phyloP scores from a whole-genome alignment of 1,140 invertebrate species.

The Cepaea nemoralis region DNA sequence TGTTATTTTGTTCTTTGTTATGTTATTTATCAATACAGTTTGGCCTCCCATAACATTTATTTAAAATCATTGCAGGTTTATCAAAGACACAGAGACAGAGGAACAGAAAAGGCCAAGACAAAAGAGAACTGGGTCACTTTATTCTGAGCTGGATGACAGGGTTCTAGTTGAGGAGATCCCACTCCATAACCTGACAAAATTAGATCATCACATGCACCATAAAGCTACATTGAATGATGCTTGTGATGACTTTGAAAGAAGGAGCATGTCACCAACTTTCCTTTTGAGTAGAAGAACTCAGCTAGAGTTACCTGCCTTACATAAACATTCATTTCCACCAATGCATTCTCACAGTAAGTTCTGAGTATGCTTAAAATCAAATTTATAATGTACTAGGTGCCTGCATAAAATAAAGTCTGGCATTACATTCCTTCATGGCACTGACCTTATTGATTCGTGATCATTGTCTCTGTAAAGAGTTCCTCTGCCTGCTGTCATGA shows the following conservation, averaged over 20 bases:
- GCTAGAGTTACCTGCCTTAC: conserved; percentile 25
- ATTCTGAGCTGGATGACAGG: conserved; percentile 49
- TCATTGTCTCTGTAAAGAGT: too few relatives aligned
- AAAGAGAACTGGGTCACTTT: conserved; percentile 39
- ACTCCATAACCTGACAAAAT: conserved; percentile 58
- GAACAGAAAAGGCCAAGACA: background rate
- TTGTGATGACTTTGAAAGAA: conserved; percentile 50
- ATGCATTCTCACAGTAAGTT: conserved; percentile 44
- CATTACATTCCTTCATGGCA: too few relatives aligned
- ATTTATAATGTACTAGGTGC: too few relatives aligned
- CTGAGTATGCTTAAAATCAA: too few relatives aligned
- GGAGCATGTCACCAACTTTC: conserved; percentile 46
- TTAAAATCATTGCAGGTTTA: background rate
- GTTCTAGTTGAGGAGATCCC: conserved; percentile 60
- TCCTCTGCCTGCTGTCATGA: too few relatives aligned
- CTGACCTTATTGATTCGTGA: too few relatives aligned
- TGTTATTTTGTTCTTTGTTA: too few relatives aligned
- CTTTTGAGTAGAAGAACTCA: conserved; percentile 11
- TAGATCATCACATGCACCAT: conserved; percentile 13
- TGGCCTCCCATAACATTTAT: too few relatives aligned
- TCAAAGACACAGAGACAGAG: background rate
- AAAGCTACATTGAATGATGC: background rate
- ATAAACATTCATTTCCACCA: conserved; percentile 59
- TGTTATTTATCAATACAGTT: too few relatives aligned
- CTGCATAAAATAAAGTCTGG: too few relatives aligned